Percentiles rank a stretch among this genome's conserved stretches.
Conservation (phyloP, 2,888 invertebrate genomes). For the Lasioglossum zephyrum region DNA sequence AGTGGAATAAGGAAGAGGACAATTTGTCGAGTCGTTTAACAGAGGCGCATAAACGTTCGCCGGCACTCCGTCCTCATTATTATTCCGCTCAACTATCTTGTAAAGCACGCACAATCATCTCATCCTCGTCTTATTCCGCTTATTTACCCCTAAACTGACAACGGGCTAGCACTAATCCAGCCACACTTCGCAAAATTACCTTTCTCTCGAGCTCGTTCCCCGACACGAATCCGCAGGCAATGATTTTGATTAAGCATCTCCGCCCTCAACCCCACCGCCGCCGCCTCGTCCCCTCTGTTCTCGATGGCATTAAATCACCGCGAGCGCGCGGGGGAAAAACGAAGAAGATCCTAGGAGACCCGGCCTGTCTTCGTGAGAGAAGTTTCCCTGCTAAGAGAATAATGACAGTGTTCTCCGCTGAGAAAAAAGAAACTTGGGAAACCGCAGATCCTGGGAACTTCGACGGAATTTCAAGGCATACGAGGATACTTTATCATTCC, state of each 20-base stretch:
- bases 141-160: conserved; percentile 70
- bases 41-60: conserved; percentile 39
- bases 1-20: not conserved
- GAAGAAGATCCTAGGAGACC: conserved; percentile 38
- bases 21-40: conserved; percentile 43
- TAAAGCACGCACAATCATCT: conserved; percentile 65
- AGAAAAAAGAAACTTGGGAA: conserved; percentile 48
- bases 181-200: conserved; percentile 67
- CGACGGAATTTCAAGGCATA: conserved; percentile 36
- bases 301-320: conserved; percentile 67
- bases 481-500: not conserved
- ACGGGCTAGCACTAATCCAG: conserved; percentile 62
- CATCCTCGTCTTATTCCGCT: conserved; percentile 66
- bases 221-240: conserved; percentile 58
- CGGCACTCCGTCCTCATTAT: conserved; percentile 48
- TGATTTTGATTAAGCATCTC: conserved; percentile 71
- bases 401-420: conserved; percentile 58
- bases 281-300: conserved; percentile 9
- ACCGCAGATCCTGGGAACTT: conserved; percentile 4
- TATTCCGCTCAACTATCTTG: conserved; percentile 62
- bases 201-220: conserved; percentile 38
- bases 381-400: conserved; percentile 57
- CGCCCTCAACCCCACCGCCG: not conserved
- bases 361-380: conserved; percentile 49
- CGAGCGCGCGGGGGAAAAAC: conserved; percentile 23